phyloP scores from a whole-genome alignment of 1,140 invertebrate genomes.

The Hyphantria cunea region DNA sequence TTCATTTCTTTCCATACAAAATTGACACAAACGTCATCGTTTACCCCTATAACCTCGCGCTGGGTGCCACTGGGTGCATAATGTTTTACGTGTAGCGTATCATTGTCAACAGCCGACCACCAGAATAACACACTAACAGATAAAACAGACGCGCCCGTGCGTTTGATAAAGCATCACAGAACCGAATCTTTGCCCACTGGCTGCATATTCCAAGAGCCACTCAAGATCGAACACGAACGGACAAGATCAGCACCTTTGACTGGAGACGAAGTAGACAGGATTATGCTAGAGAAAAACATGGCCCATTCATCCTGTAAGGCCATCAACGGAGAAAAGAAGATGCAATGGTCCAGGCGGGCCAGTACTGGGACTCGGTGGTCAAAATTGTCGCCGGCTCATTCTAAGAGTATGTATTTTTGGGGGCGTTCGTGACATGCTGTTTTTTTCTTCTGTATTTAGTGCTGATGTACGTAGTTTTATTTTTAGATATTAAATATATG shows the following conservation, averaged over 20 bases:
- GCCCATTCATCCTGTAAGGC: constrained; percentile 62
- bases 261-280: constrained; percentile 82
- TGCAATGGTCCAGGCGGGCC: constrained; percentile 57
- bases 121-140: constrained; percentile 75
- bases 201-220: constrained; percentile 57
- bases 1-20: too few species aligned
- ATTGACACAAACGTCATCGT: constrained; percentile 38
- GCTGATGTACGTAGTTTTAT: too few species aligned
- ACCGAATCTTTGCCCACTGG: constrained; percentile 66
- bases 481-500: background rate
- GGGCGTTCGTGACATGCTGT: constrained; percentile 13
- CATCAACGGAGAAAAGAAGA: constrained; percentile 59
- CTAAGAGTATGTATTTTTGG: constrained; percentile 70
- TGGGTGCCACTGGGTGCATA: constrained; percentile 68
- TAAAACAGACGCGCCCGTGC: constrained; percentile 47
- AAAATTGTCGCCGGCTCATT: constrained; percentile 66
- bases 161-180: constrained; percentile 62
- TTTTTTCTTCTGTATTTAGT: background rate
- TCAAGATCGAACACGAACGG: constrained; percentile 82
- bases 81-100: constrained; percentile 74
- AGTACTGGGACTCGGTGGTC: constrained; percentile 61
- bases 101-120: constrained; percentile 72
- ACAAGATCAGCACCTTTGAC: constrained; percentile 86
- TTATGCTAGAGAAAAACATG: constrained; percentile 75
- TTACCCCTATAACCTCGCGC: constrained; percentile 54